Percentiles rank a stretch among this genome's conserved stretches.
These are phyloP conservation scores for Nephrotoma guestfalica DNA, from an alignment of 2,888 invertebrate species.

Conservation along the genomic window DNA sequence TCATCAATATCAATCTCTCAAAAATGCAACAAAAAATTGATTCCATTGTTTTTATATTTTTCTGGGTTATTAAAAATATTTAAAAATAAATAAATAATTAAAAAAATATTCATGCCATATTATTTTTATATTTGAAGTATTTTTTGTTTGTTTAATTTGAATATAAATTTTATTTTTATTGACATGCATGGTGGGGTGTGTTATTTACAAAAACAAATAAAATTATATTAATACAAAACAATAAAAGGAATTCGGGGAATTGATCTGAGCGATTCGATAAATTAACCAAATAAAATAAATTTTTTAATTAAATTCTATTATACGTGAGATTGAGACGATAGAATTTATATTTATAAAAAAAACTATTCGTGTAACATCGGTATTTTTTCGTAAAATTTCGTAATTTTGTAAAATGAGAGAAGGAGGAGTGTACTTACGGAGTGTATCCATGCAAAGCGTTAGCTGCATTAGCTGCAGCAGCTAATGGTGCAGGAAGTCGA, in stretches of 20 bases:
- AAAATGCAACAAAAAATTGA: neutral
- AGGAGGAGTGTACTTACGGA: conserved; percentile 54
- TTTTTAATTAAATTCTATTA: neutral
- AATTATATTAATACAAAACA: neutral
- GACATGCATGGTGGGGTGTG: neutral
- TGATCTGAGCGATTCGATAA: neutral
- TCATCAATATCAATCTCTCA: neutral
- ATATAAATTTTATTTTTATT: neutral
- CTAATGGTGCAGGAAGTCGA: conserved; percentile 41
- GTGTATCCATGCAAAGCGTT: conserved; percentile 78
- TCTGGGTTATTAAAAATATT: neutral
- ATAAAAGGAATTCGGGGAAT: neutral
- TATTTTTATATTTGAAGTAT: neutral
- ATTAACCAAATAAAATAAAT: neutral
- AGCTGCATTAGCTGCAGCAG: conserved; percentile 53
- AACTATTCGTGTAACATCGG: neutral
- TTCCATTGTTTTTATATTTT: neutral
- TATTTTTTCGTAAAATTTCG: neutral
- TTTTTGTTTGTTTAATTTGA: conserved; percentile 7
- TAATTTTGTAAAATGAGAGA: neutral
- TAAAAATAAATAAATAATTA: conserved; percentile 4
- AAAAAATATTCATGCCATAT: neutral
- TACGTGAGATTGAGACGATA: neutral
- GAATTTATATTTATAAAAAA: neutral
- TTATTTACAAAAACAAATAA: neutral